Evolutionary conservation across 2,888 invertebrate genomes (phyloP).

Genomic region (Muschampia plurimacula): DNA sequence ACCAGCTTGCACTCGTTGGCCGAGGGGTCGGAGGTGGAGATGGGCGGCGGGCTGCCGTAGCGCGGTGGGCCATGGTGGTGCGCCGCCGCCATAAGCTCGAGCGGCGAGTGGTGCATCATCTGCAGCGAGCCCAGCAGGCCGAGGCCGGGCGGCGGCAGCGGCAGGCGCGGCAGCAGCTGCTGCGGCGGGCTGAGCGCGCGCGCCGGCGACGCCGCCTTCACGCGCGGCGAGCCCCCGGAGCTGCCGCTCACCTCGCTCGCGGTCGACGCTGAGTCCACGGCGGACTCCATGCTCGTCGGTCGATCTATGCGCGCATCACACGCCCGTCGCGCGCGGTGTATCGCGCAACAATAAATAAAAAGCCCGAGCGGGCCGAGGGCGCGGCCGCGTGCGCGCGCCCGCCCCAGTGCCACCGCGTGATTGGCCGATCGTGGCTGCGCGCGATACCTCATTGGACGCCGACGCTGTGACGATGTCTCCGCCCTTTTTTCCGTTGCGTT

Average conservation of each 20-base stretch:
- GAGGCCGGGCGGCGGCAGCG: slow-evolving; percentile 93
- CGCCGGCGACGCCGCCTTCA: slow-evolving; percentile 79
- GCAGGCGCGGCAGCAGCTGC: slow-evolving; percentile 92
- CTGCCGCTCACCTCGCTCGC: slow-evolving; percentile 84
- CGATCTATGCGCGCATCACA: slow-evolving; percentile 81
- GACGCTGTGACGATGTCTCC: slow-evolving; percentile 73
- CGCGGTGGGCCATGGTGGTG: slow-evolving; percentile 94
- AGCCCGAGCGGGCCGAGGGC: slow-evolving; percentile 84
- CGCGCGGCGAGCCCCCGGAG: slow-evolving; percentile 82
- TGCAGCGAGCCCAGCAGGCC: slow-evolving; percentile 93
- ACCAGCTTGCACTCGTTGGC: slow-evolving; percentile 99
- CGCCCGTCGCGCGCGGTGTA: slow-evolving; percentile 88
- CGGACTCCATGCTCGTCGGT: slow-evolving; percentile 81
- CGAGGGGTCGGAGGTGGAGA: slow-evolving; percentile 96
- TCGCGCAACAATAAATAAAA: slow-evolving; percentile 91
- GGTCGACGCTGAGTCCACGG: slow-evolving; percentile 86
- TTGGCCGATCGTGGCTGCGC: slow-evolving; percentile 72
- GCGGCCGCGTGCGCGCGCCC: slow-evolving; percentile 83
- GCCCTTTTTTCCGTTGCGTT: slow-evolving; percentile 83
- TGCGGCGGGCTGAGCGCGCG: slow-evolving; percentile 81
- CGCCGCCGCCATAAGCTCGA: slow-evolving; percentile 93
- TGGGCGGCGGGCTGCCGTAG: slow-evolving; percentile 96
- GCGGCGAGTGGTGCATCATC: slow-evolving; percentile 93
- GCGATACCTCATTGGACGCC: slow-evolving; percentile 68
- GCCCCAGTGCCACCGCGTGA: slow-evolving; percentile 69